A percentile compares a stretch with the other conserved stretches of the same genome.
phyloP scores from a whole-genome alignment of 1,140 invertebrate genomes.

The Frieseomelitta varia region DNA sequence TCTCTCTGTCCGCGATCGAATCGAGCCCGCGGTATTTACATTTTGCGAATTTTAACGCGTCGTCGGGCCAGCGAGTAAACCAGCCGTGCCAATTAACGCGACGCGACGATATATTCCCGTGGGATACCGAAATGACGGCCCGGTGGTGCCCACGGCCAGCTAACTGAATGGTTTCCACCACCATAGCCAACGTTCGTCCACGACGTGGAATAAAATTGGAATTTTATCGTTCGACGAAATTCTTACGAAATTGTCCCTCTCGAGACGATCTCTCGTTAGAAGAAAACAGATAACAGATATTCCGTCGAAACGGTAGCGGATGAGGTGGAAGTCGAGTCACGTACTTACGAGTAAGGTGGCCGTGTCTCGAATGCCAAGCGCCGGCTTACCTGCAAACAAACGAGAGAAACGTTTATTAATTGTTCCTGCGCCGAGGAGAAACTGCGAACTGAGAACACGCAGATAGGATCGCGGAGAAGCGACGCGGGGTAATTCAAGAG shows the following conservation, averaged over 20 bases:
- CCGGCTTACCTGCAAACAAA: constrained; percentile 58
- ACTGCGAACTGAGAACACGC: not conserved
- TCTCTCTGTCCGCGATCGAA: not conserved
- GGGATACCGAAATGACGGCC: not conserved
- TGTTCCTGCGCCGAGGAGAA: not conserved
- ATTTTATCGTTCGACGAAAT: not conserved
- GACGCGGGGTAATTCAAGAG: constrained; percentile 7
- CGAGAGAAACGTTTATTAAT: constrained; percentile 18
- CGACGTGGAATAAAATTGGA: too few species aligned
- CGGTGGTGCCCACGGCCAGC: too few species aligned
- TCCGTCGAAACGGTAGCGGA: not conserved
- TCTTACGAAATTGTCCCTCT: not conserved
- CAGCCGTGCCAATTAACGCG: not conserved
- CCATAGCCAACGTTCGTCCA: too few species aligned
- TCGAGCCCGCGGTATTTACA: constrained; percentile 25
- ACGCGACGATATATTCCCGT: not conserved
- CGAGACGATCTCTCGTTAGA: not conserved
- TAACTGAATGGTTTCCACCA: not conserved
- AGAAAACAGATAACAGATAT: constrained; percentile 9
- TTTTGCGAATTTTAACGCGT: constrained; percentile 14
- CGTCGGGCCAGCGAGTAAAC: not conserved
- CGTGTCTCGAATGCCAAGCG: constrained; percentile 3
- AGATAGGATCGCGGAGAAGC: too few species aligned
- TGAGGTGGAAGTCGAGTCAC: constrained; percentile 5
- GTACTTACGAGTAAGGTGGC: constrained; percentile 46